Evolutionary conservation across 2,888 invertebrate species (phyloP), one percentile per base, ranked within the genome.

Genomic region (Dryadula phaetusa): DNA sequence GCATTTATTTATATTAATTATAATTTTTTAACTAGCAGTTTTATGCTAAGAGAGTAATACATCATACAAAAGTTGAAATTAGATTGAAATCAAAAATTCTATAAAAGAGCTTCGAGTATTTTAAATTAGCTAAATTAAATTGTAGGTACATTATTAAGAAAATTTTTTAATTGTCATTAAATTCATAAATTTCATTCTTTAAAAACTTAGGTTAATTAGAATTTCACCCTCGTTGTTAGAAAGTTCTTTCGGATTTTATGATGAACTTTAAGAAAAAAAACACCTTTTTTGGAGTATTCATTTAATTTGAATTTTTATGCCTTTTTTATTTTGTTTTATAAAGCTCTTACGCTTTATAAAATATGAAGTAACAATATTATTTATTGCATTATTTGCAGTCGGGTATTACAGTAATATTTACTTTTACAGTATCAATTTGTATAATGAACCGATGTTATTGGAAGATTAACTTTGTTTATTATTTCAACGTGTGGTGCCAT

Each of bases 251-350:
- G 8, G 12, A 14, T 22, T 56, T 56, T 16, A 56, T 40, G 40
- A 40, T 40, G 2, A 22, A 56, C 12, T 40, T 10, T 56, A 37
- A 56, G 22, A 37, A 22, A 54, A 32, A 56, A 20, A 28, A 2
- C 22, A 16, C 37, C n/a, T 40, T 40, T 46, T 56, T 56, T n/a
- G 22, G 10, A 54, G 34, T 37, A 54, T 20, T 22, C 16, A 28
- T 52, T 56, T 37, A 20, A 56, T 56, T 56, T 22, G 22, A 56
- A 56, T 56, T 56, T 56, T 56, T 56, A 56, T 22, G 3, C 10
- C 10, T 40, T 56, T 10, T 54, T 37, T 49, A 49, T 37, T 56
- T 10, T 40, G 10, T n/a, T 40, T 40, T 56, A n/a, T 6, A 25
- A 2, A 7, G 4, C 16, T 34, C 1, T 56, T n/a, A 0, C 0